A percentile compares a stretch with the other conserved stretches of the same genome.
These are phyloP conservation scores for Mesocricetus auratus DNA, from an alignment of 2,113 vertebrate genomes.

Conservation along the genomic window DNA sequence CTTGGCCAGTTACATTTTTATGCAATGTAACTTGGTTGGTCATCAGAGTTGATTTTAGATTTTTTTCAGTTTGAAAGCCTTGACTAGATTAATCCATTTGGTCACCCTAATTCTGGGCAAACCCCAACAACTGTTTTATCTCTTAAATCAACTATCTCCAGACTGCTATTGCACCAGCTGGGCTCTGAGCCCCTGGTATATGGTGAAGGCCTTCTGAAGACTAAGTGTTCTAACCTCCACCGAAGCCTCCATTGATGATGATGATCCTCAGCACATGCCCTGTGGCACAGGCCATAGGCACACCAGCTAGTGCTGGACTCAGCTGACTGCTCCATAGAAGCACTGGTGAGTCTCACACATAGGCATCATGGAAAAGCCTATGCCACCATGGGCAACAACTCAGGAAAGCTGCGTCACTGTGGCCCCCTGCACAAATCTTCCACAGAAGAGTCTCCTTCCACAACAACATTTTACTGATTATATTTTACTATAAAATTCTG, in stretches of 20 bases:
- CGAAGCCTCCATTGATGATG: neutral
- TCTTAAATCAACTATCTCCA: neutral
- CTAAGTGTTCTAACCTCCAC: neutral
- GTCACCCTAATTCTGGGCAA: neutral
- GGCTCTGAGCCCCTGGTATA: neutral
- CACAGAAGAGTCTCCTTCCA: neutral
- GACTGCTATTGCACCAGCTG: neutral
- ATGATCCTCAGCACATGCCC: neutral
- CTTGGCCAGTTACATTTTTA: neutral
- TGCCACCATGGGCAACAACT: neutral
- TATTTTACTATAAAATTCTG: neutral
- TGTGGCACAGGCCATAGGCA: neutral
- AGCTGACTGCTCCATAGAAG: neutral
- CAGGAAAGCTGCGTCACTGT: neutral
- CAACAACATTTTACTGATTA: neutral
- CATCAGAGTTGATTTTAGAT: neutral
- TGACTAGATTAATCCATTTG: neutral
- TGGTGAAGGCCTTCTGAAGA: neutral
- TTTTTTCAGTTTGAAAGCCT: neutral
- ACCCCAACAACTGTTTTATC: neutral
- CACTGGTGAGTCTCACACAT: neutral
- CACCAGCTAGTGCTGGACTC: neutral
- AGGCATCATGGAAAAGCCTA: neutral
- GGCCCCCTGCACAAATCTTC: neutral
- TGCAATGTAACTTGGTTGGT: neutral